Conservation (phyloP, 2,113 vertebrate species). For the Andinoacara biseriatus region DNA sequence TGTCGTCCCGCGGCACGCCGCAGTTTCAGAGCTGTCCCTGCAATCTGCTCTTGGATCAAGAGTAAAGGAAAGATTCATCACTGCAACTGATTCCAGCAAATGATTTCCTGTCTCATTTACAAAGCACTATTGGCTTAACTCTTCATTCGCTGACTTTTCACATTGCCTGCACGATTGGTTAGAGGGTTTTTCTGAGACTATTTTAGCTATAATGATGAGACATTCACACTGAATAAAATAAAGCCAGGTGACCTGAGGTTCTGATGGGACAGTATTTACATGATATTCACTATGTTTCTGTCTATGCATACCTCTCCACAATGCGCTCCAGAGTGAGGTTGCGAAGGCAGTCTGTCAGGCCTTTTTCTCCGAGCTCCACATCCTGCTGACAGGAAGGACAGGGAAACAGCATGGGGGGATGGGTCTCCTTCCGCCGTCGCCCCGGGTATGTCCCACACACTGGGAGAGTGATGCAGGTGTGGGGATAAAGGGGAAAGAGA, state of each 20-base stretch:
- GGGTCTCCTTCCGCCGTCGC: conserved; percentile 86
- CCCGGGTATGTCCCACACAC: conserved; percentile 94
- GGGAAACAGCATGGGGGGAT: conserved; percentile 87
- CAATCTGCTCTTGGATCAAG: conserved; percentile 36
- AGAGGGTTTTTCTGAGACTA: background rate
- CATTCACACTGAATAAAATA: background rate
- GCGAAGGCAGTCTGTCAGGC: conserved; percentile 90
- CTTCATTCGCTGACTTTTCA: background rate
- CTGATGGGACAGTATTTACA: background rate
- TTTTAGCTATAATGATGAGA: background rate
- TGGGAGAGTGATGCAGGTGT: conserved; percentile 46
- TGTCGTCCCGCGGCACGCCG: background rate
- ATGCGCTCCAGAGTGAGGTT: conserved; percentile 96
- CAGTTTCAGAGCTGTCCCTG: conserved; percentile 34
- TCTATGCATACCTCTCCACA: conserved; percentile 85
- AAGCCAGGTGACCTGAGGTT: background rate
- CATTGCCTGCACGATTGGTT: background rate
- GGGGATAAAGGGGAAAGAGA: background rate
- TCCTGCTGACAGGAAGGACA: conserved; percentile 91
- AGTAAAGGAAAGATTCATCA: conserved; percentile 39
- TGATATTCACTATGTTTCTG: background rate
- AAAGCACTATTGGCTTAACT: conserved; percentile 40
- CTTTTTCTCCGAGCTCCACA: conserved; percentile 92
- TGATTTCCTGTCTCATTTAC: conserved; percentile 63
- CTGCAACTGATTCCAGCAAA: conserved; percentile 44